A percentile compares a stretch with the other conserved stretches of the same genome.
These are phyloP conservation scores for Spizella passerina DNA, from an alignment of 2,797 vertebrate species.

Conservation along the genomic window DNA sequence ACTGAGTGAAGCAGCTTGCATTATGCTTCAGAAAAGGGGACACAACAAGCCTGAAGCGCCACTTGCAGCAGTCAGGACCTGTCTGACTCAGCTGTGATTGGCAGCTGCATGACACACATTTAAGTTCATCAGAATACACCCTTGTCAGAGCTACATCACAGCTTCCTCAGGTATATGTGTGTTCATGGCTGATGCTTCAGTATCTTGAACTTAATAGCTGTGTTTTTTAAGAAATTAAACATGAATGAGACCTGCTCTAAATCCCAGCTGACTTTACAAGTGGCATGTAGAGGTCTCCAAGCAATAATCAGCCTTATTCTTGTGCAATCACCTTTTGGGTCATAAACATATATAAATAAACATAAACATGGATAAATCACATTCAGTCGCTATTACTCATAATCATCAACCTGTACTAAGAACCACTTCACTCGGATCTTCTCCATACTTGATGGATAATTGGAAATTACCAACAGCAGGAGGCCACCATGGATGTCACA, in stretches of 20 bases:
- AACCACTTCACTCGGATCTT: background rate
- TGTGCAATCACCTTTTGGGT: background rate
- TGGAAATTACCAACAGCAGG: background rate
- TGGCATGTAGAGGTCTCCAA: background rate
- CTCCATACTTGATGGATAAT: background rate
- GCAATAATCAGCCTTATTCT: background rate
- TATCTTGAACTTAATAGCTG: background rate
- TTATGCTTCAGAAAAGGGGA: background rate
- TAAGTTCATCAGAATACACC: background rate
- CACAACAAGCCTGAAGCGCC: background rate
- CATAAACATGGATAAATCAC: no score
- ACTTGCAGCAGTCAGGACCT: background rate
- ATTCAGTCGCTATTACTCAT: background rate
- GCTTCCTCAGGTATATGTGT: background rate
- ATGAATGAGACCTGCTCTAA: background rate
- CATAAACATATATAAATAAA: background rate
- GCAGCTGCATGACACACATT: background rate
- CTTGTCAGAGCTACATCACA: background rate
- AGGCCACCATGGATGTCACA: fast-evolving
- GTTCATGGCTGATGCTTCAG: background rate
- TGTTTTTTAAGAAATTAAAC: background rate
- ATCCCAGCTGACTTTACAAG: background rate
- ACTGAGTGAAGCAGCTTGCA: background rate
- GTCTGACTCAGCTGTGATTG: background rate
- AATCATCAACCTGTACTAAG: background rate